Base-by-base conservation (phyloP, 2,113 vertebrate species). In the Dicentrarchus labrax region DNA sequence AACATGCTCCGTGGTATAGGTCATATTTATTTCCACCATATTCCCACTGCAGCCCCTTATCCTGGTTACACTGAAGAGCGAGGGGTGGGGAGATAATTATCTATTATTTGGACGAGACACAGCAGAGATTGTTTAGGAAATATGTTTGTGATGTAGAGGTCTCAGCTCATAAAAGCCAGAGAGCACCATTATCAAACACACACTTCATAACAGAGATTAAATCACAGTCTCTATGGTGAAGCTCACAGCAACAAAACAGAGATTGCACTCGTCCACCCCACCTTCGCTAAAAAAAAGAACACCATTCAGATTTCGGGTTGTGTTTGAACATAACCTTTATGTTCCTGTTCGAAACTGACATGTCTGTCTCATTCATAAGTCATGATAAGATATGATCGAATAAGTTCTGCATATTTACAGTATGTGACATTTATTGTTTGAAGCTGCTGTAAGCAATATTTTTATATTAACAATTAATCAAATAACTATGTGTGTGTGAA, bases 201-300 rank as follows among this genome's bases (percentile, higher is more conserved):
- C 73, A 45, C 60, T 61, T 88, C 87, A 51, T 84, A 84, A 84
- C 75, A 48, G 21, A 91, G 83, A 89, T 84, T 59, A 84, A 79
- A 91, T 89, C 85, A 22, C 47, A 2, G 65, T 36, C 36, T 72
- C 75, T 51, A 13, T 17, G 70, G 69, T 10, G 70, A 54, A 38
- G 59, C 62, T 30, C 36, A 4, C 53, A 2, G 80, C 72, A 66
- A 30, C 77, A 67, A 47, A 69, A 45, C 76, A 22, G 51, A 8
- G 39, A 47, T 54, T 57, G 21, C 50, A 4, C 62, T 21, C 24
- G 5, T 57, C 24, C 17, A 13, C 17, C 53, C 59, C 59, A 21
- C 5, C 57, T 57, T 6, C 1, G 4, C 30, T 17, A 17, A 60
- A 30, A 30, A 3, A 30, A 30, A 30, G 30, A 30, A 12, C 15